Percentiles rank a stretch among this genome's conserved stretches.
Evolutionary conservation across 2,113 vertebrate species (phyloP).

Genomic region (Triplophysa rosa): DNA sequence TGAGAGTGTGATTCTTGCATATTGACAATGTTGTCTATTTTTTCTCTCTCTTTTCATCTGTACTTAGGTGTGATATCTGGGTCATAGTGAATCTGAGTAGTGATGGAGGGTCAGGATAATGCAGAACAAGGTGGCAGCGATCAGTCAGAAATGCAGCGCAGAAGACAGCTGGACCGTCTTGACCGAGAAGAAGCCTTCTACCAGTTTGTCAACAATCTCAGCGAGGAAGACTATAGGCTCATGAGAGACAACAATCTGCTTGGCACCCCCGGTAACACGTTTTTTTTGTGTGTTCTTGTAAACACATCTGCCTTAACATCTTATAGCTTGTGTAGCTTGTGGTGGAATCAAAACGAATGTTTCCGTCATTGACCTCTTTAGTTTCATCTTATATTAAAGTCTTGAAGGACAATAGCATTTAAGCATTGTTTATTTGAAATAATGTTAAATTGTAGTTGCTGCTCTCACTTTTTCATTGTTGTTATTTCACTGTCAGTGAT

Average conservation of each 20-base stretch:
- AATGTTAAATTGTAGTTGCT: neutral
- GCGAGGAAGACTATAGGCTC: constrained; percentile 95
- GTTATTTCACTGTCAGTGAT: too few relatives aligned
- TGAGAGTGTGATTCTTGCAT: neutral
- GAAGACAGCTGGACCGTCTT: constrained; percentile 90
- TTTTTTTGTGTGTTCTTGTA: neutral
- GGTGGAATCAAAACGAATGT: too few relatives aligned
- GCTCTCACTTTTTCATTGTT: too few relatives aligned
- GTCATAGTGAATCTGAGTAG: constrained; percentile 48
- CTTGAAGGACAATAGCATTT: too few relatives aligned
- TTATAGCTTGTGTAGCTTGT: neutral
- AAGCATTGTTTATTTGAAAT: too few relatives aligned
- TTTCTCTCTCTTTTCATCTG: constrained; percentile 33
- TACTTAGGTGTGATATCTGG: constrained; percentile 45
- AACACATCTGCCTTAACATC: too few relatives aligned
- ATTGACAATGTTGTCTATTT: neutral
- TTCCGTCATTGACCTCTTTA: neutral
- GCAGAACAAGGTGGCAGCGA: constrained; percentile 85
- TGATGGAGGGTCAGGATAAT: constrained; percentile 93
- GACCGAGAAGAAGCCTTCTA: constrained; percentile 96
- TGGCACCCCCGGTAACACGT: constrained; percentile 88
- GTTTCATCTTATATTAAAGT: neutral
- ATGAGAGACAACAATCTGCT: constrained; percentile 99
- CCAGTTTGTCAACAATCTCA: constrained; percentile 97
- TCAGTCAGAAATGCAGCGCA: constrained; percentile 89